These are phyloP conservation scores for Argynnis bischoffii DNA, from an alignment of 2,888 invertebrate genomes.

Conservation along the genomic window DNA sequence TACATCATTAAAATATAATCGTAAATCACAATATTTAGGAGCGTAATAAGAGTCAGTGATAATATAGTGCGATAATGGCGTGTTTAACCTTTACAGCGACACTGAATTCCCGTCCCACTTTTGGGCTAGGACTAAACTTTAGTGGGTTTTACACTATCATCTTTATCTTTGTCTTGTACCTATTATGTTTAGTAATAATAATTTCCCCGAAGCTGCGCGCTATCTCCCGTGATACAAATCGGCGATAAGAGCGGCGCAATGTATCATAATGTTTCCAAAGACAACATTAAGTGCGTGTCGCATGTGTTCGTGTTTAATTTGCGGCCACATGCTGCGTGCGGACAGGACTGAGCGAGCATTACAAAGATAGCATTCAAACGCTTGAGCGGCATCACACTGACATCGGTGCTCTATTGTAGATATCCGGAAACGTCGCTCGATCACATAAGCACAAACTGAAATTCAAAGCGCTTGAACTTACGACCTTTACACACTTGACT, in stretches of 20 bases:
- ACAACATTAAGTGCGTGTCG: constrained; percentile 53
- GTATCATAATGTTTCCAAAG: constrained; percentile 61
- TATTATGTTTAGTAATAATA: constrained; percentile 41
- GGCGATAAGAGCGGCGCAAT: constrained; percentile 47
- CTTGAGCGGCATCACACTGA: constrained; percentile 46
- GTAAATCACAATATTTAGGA: constrained; percentile 29
- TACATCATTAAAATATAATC: constrained; percentile 24
- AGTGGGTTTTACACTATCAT: constrained; percentile 28
- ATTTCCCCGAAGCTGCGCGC: constrained; percentile 37
- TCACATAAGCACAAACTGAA: constrained; percentile 39
- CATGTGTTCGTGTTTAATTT: constrained; percentile 68
- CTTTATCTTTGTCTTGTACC: constrained; percentile 37
- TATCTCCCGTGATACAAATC: constrained; percentile 42
- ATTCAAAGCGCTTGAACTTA: constrained; percentile 33
- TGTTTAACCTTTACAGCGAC: constrained; percentile 36
- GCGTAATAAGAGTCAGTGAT: constrained; percentile 21
- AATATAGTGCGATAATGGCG: constrained; percentile 33
- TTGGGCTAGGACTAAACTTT: constrained; percentile 21
- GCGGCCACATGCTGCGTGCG: constrained; percentile 63
- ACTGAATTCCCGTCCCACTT: constrained; percentile 37
- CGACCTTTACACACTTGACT: constrained; percentile 27
- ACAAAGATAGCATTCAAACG: constrained; percentile 51
- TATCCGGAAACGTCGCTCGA: constrained; percentile 55
- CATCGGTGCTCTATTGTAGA: constrained; percentile 52
- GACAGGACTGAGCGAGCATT: constrained; percentile 41